Conservation (phyloP, 2,888 invertebrate genomes). For the Machimus atricapillus region DNA sequence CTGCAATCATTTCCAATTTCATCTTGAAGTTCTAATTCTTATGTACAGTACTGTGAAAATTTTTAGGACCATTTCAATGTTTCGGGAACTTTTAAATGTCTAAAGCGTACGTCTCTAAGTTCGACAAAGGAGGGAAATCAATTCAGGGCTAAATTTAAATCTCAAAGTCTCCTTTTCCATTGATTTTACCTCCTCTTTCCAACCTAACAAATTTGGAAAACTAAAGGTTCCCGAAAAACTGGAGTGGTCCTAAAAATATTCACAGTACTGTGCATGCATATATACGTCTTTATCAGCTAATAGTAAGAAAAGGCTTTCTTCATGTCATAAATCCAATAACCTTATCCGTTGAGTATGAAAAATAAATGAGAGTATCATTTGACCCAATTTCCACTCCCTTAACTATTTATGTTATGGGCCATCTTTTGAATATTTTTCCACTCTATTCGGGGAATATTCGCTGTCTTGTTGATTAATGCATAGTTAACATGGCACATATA, state of each 20-base stretch:
- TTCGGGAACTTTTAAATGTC: too few species aligned
- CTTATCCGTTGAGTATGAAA: not conserved
- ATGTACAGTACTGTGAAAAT: too few species aligned
- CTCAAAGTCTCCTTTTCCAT: too few species aligned
- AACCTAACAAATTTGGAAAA: too few species aligned
- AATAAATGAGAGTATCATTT: not conserved
- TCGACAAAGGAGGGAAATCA: too few species aligned
- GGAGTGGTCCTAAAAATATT: too few species aligned
- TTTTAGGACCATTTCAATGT: too few species aligned
- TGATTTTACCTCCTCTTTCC: too few species aligned
- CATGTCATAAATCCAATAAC: not conserved
- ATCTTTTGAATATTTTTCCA: not conserved
- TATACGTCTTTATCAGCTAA: not conserved
- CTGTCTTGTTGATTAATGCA: not conserved
- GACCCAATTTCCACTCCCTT: not conserved
- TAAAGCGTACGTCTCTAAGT: too few species aligned
- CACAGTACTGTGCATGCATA: not conserved
- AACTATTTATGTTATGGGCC: not conserved
- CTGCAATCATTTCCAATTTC: not conserved
- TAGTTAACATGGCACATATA: not conserved
- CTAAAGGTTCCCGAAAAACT: too few species aligned
- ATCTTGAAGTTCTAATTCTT: too few species aligned
- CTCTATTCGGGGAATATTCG: not conserved
- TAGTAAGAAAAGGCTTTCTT: not conserved
- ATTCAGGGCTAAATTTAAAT: too few species aligned